Evolutionary conservation across 2,113 vertebrate genomes (phyloP).

Genomic region (Suncus etruscus): DNA sequence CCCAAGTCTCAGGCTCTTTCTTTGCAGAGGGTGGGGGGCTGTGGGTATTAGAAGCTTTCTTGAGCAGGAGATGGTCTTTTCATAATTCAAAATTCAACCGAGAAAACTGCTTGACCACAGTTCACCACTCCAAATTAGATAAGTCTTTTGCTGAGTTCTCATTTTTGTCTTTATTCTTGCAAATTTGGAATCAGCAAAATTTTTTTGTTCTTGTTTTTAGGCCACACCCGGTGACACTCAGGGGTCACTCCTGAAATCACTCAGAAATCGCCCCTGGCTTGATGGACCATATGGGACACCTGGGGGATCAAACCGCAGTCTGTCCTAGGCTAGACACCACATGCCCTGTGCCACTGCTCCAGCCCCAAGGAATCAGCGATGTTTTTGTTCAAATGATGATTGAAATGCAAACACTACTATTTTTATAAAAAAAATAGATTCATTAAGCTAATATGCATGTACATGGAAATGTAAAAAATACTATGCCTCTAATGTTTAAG

Average conservation of each 20-base stretch:
- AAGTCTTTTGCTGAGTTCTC: neutral
- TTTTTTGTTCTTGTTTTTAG: neutral
- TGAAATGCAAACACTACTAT: slow-evolving; percentile 27
- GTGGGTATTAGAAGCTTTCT: neutral
- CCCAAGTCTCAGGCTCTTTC: neutral
- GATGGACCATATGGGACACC: too few species aligned
- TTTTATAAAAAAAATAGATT: neutral
- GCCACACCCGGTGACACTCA: too few species aligned
- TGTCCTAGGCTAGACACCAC: too few species aligned
- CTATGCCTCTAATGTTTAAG: too few species aligned
- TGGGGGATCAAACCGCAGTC: too few species aligned
- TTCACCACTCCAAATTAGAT: neutral
- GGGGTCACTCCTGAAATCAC: too few species aligned
- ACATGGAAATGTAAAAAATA: too few species aligned
- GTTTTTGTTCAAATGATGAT: neutral
- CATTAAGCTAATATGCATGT: too few species aligned
- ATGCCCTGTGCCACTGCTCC: too few species aligned
- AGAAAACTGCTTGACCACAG: neutral
- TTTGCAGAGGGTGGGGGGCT: neutral
- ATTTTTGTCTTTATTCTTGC: neutral
- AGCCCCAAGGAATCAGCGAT: neutral
- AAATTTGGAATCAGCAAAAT: too few species aligned
- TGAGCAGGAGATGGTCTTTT: neutral
- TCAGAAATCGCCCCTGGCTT: too few species aligned
- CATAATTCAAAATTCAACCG: neutral